Evolutionary conservation across 2,888 invertebrate genomes (phyloP).

Genomic region (Torymus aiolomorphi): DNA sequence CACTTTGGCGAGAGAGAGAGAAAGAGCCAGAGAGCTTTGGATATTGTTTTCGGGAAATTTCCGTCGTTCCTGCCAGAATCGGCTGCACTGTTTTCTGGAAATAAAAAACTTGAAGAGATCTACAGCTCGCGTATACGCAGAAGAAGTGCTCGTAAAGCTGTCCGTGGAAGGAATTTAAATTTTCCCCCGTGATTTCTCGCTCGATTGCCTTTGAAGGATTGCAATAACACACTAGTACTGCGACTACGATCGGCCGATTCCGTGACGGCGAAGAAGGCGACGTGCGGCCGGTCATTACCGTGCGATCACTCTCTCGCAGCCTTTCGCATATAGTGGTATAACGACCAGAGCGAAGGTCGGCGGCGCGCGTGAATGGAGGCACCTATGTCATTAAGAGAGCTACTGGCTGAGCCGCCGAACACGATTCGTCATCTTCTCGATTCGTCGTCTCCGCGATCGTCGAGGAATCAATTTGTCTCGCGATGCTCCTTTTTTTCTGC

Average conservation of each 20-base stretch:
- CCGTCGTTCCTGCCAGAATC: neutral
- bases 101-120: neutral
- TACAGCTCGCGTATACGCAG: neutral
- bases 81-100: too few relatives aligned
- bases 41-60: slow-evolving; percentile 48
- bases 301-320: slow-evolving; percentile 15
- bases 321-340: slow-evolving; percentile 55
- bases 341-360: slow-evolving; percentile 62
- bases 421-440: slow-evolving; percentile 61
- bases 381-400: slow-evolving; percentile 64
- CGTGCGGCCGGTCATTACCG: slow-evolving; percentile 59
- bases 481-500: neutral
- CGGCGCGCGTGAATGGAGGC: slow-evolving; percentile 50
- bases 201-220: too few relatives aligned
- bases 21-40: neutral
- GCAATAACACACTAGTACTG: neutral
- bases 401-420: slow-evolving; percentile 62
- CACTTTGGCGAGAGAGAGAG: slow-evolving; percentile 19
- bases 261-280: slow-evolving; percentile 57
- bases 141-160: neutral
- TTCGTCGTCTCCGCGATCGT: slow-evolving; percentile 8
- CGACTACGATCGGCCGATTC: slow-evolving; percentile 56
- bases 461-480: slow-evolving; percentile 35
- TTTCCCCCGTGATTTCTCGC: neutral
- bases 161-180: neutral